phyloP scores from a whole-genome alignment of 2,888 invertebrate genomes.

The Anaspis maculata region DNA sequence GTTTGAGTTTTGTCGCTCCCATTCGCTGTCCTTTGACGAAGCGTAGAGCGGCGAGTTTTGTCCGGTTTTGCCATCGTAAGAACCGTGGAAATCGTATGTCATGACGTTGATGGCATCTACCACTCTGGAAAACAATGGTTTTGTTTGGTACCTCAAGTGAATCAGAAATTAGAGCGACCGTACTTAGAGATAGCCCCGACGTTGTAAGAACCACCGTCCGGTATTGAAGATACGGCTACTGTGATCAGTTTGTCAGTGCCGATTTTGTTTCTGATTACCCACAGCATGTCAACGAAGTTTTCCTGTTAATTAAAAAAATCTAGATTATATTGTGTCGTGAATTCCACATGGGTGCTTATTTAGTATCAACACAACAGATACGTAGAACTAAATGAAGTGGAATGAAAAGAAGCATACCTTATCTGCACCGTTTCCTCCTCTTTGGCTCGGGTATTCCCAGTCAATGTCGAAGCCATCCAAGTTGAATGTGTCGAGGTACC shows the following conservation, averaged over 20 bases:
- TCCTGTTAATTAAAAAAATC: too few species aligned
- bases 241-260: slow-evolving; percentile 19
- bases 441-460: too few species aligned
- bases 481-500: too few species aligned
- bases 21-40: slow-evolving; percentile 32
- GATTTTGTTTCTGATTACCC: slow-evolving; percentile 38
- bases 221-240: slow-evolving; percentile 21
- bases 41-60: slow-evolving; percentile 57
- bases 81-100: slow-evolving; percentile 61
- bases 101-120: too few species aligned
- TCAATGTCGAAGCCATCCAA: too few species aligned
- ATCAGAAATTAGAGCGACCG: slow-evolving; percentile 55
- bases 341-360: slow-evolving; percentile 10
- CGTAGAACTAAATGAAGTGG: slow-evolving; percentile 7
- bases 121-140: too few species aligned
- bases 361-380: slow-evolving; percentile 10
- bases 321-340: too few species aligned
- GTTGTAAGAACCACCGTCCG: slow-evolving; percentile 23
- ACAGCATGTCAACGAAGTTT: slow-evolving; percentile 33
- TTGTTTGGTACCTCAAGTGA: too few species aligned
- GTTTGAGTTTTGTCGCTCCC: slow-evolving; percentile 16
- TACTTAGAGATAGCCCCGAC: slow-evolving; percentile 21
- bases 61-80: slow-evolving; percentile 55
- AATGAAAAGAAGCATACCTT: not conserved
- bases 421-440: too few species aligned